Evolutionary conservation across 1,140 invertebrate genomes (phyloP).

Genomic region (Lordiphosa collinella): DNA sequence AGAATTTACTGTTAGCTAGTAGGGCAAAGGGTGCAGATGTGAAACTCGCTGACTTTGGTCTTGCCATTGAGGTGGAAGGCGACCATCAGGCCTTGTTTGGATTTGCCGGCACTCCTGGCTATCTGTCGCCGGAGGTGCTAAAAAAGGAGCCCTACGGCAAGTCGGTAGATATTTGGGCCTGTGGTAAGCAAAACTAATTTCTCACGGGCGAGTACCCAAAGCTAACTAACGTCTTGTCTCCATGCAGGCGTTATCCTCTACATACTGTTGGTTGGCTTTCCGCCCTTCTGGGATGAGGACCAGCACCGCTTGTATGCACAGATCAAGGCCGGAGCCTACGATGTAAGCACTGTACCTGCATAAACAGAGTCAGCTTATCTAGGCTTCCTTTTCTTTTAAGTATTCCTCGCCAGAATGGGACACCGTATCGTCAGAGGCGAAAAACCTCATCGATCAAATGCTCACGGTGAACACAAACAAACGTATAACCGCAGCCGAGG

Average conservation of each 20-base stretch:
- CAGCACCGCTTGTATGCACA: slow-evolving; percentile 99
- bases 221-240: background rate
- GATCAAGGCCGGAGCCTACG: slow-evolving; percentile 99
- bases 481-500: slow-evolving; percentile 98
- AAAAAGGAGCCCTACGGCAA: slow-evolving; percentile 99
- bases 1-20: slow-evolving; percentile 99
- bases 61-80: slow-evolving; percentile 99
- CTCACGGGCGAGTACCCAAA: background rate
- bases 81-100: slow-evolving; percentile 99
- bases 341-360: slow-evolving; percentile 84
- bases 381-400: slow-evolving; percentile 63
- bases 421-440: slow-evolving; percentile 99
- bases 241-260: slow-evolving; percentile 95
- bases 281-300: slow-evolving; percentile 99
- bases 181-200: slow-evolving; percentile 82
- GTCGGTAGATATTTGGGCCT: slow-evolving; percentile 99
- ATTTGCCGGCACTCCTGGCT: slow-evolving; percentile 99
- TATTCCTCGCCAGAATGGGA: slow-evolving; percentile 99
- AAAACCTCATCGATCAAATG: slow-evolving; percentile 99
- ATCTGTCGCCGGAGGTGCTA: slow-evolving; percentile 99
- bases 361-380: too few species aligned
- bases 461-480: slow-evolving; percentile 98
- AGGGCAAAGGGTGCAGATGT: slow-evolving; percentile 99
- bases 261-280: slow-evolving; percentile 99
- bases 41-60: slow-evolving; percentile 99